Conservation (phyloP, 2,888 invertebrate species). For the Muschampia plurimacula region DNA sequence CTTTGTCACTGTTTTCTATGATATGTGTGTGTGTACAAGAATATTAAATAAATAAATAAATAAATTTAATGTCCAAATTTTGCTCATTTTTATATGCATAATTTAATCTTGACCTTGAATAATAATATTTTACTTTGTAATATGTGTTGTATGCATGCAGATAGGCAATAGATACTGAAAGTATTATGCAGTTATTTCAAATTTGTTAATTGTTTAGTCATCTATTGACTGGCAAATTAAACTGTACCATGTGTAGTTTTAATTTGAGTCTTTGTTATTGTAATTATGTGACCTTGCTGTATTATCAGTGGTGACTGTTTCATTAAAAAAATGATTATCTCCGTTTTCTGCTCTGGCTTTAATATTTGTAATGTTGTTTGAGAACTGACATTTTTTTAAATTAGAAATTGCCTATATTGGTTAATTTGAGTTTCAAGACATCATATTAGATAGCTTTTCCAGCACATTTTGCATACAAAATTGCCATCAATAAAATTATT, state of each 20-base stretch:
- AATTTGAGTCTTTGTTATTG: slow-evolving; percentile 9
- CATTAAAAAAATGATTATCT: slow-evolving; percentile 1
- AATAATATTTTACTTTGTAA: no score
- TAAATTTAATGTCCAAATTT: no score
- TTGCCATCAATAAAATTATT: no score
- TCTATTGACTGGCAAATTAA: not conserved
- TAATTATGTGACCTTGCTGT: slow-evolving; percentile 19
- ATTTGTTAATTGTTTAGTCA: not conserved
- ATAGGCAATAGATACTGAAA: not conserved
- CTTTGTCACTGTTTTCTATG: no score
- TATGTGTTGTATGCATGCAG: no score
- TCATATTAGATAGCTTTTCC: no score
- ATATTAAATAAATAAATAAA: no score
- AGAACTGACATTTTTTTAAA: not conserved
- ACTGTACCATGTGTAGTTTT: slow-evolving; percentile 1
- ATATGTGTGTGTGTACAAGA: no score
- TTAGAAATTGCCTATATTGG: not conserved
- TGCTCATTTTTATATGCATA: no score
- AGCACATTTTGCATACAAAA: no score
- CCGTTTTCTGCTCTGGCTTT: not conserved
- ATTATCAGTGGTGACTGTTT: slow-evolving; percentile 19
- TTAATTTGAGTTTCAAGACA: no score
- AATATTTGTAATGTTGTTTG: not conserved
- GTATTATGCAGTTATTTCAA: not conserved
- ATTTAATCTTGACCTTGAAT: no score